phyloP scores from a whole-genome alignment of 2,113 vertebrate species.

The Camelus bactrianus region DNA sequence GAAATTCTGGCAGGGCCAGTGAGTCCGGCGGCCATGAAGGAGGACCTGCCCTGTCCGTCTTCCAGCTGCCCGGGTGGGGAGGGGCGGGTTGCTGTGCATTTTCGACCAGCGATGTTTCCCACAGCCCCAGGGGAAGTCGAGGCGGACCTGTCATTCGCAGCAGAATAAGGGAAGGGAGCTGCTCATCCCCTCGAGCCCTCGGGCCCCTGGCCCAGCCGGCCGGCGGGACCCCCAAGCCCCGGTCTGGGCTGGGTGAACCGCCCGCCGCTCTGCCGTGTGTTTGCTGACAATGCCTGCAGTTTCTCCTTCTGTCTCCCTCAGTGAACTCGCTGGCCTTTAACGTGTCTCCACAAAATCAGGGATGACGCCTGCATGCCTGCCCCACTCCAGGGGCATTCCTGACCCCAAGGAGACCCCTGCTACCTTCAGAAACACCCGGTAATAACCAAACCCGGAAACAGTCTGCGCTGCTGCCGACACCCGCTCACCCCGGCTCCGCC shows the following conservation, averaged over 20 bases:
- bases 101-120: too few relatives aligned
- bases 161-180: background rate
- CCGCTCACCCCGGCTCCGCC: background rate
- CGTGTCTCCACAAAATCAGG: background rate
- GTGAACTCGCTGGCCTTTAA: background rate
- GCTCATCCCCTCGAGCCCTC: background rate
- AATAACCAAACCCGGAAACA: rapidly evolving
- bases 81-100: too few relatives aligned
- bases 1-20: too few relatives aligned
- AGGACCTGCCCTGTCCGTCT: too few relatives aligned
- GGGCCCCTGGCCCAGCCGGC: background rate
- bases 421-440: background rate
- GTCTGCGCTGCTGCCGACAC: rapidly evolving
- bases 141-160: background rate
- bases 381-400: too few relatives aligned
- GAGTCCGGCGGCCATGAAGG: too few relatives aligned
- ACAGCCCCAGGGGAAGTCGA: rapidly evolving
- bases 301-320: background rate
- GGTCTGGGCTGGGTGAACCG: background rate
- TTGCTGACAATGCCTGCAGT: background rate
- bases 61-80: too few relatives aligned
- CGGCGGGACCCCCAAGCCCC: background rate
- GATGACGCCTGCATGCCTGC: rapidly evolving
- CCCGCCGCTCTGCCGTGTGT: rapidly evolving
- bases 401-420: rapidly evolving